phyloP scores from a whole-genome alignment of 1,140 invertebrate genomes.

The Halesus radiatus region DNA sequence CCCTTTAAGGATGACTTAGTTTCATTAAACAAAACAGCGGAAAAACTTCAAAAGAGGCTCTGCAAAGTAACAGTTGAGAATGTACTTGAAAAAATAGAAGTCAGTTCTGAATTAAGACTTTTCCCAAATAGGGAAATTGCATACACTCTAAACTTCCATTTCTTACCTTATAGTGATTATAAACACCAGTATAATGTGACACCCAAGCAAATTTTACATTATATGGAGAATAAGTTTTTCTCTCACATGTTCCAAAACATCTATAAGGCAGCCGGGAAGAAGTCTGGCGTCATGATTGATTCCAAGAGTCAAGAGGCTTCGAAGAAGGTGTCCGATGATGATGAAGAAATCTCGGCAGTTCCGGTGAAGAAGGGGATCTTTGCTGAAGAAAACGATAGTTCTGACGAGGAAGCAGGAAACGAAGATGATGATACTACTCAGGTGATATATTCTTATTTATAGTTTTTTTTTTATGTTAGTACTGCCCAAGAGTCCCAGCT shows the following conservation, averaged over 20 bases:
- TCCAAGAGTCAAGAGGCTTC: slow-evolving; percentile 60
- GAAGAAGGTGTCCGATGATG: slow-evolving; percentile 71
- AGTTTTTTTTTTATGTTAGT: too few relatives aligned
- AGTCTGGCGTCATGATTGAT: slow-evolving; percentile 38
- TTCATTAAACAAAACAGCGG: slow-evolving; percentile 75
- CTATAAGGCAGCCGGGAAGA: slow-evolving; percentile 58
- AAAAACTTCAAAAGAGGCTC: slow-evolving; percentile 78
- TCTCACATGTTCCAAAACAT: slow-evolving; percentile 73
- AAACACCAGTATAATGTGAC: slow-evolving; percentile 78
- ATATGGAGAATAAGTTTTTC: slow-evolving; percentile 78
- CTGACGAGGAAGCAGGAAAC: slow-evolving; percentile 86
- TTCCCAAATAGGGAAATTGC: slow-evolving; percentile 70
- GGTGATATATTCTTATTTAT: too few relatives aligned
- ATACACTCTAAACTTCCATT: slow-evolving; percentile 78
- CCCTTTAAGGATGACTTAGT: slow-evolving; percentile 76
- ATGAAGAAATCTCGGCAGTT: slow-evolving; percentile 74
- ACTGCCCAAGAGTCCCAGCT: too few relatives aligned
- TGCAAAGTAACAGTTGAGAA: slow-evolving; percentile 84
- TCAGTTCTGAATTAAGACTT: slow-evolving; percentile 74
- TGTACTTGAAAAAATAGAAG: slow-evolving; percentile 82
- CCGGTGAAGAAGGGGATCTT: slow-evolving; percentile 61
- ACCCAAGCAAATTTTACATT: slow-evolving; percentile 78
- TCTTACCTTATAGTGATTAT: slow-evolving; percentile 81
- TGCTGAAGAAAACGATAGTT: slow-evolving; percentile 75
- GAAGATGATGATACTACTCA: slow-evolving; percentile 74